Evolutionary conservation across 2,113 vertebrate genomes (phyloP), one percentile per base, ranked within the genome.

Genomic region (Aythya baeri): DNA sequence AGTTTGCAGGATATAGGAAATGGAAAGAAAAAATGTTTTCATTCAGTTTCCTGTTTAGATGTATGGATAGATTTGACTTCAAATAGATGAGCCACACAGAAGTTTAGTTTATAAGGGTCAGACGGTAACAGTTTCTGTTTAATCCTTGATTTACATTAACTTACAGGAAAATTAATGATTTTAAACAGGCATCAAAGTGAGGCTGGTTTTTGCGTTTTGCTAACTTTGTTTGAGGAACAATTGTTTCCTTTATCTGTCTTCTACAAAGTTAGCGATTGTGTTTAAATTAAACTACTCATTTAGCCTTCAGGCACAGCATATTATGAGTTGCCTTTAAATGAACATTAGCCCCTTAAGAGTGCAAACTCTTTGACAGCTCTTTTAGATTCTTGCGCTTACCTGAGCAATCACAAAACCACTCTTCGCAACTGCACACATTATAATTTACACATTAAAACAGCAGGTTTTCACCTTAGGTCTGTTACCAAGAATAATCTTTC

Each of bases 381-480:
- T 96, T 93, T n/a, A 94, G 94, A 95, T 90, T 95, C 87, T 87
- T 93, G 80, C 27, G 36, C 95, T 97, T 94, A 95, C 82, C 86
- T 49, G 70, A 97, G 72, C 82, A 91, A 95, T 96, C 92, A 94
- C 76, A 96, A 91, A 98, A 89, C 76, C 88, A 65, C 68, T 95
- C 89, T 97, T 97, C 94, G 91, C 91, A 94, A 97, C 86, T 41
- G 86, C 85, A 93, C 86, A 97, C 83, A 6, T 97, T 97, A 96
- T 97, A 97, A 98, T 98, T 98, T 98, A 96, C 85, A 78, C 93
- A 97, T 98, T 97, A 97, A 97, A 94, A 14, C 96, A 94, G 92
- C 87, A 96, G 89, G 82, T 92, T 97, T 96, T 98, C 97, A 97
- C 96, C 96, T 97, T 52, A 95, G 87, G 90, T 97, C 93, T 95